A percentile compares a stretch with the other conserved stretches of the same genome.
phyloP scores from a whole-genome alignment of 2,113 vertebrate species.

The Pelmatolapia mariae region DNA sequence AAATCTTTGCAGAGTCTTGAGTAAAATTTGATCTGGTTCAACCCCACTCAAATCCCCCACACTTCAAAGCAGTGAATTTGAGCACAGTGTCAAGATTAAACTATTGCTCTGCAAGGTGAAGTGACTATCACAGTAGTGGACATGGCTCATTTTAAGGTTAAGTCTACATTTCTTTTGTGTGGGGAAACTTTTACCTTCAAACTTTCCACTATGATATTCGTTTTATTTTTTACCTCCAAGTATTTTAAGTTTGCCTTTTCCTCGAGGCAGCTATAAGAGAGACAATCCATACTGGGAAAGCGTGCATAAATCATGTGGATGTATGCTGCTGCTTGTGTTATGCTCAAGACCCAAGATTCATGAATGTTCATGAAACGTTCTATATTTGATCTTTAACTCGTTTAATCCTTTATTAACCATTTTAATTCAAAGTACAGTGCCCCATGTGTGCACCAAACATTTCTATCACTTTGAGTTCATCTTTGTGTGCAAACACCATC shows the following conservation, averaged over 20 bases:
- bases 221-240: neutral
- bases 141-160: neutral
- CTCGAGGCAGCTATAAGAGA: neutral
- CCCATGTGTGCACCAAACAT: neutral
- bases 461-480: neutral
- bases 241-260: neutral
- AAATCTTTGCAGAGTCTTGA: constrained; percentile 2
- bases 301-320: constrained; percentile 35
- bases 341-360: constrained; percentile 31
- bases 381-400: constrained; percentile 40
- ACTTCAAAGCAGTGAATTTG: constrained; percentile 30
- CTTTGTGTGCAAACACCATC: neutral
- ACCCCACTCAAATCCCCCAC: neutral
- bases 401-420: constrained; percentile 25
- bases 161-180: neutral
- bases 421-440: neutral
- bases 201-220: neutral
- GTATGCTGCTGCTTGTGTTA: constrained; percentile 3
- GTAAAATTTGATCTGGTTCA: constrained; percentile 23
- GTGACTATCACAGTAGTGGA: constrained; percentile 1
- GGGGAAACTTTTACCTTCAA: neutral
- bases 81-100: constrained; percentile 15
- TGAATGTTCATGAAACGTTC: constrained; percentile 43
- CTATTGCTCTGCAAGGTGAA: neutral
- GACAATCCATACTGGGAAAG: neutral